Evolutionary conservation across 2,113 vertebrate species (phyloP), one percentile per base, ranked within the genome.

Genomic region (Tyrannus savana): DNA sequence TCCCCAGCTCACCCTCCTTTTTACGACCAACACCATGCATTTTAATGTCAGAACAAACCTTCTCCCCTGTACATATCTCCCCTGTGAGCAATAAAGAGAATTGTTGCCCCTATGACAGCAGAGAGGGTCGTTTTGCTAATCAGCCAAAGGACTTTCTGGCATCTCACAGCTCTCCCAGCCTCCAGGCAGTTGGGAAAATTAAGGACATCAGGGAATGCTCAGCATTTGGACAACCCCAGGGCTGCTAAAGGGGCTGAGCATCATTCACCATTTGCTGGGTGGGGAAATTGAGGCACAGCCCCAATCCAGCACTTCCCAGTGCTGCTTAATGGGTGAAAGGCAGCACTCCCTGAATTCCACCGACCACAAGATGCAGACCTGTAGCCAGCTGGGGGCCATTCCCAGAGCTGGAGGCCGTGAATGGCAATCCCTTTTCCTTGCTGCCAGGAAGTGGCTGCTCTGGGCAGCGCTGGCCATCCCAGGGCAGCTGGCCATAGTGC

Each of bases 11-110:
- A 64, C 41, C 56, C 39, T 76, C 75, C 64, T 85, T 94, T 96
- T 82, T 91, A 92, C 0, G 10, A 42, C 68, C 84, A 27, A 35
- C 71, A 63, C 63, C 28, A 6, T 42, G 19, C 14, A 76, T 91
- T 90, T 94, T 80, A 84, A 77, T 49, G 82, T 74, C 87, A 73
- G 76, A 91, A 89, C 68, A 89, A 88, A 80, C 87, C n/a, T 46
- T 13, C 60, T 73, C 60, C 64, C 52, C 50, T 95, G 90, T 90
- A 96, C 28, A 92, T 95, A 93, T 71, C 68, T 52, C 47, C 71
- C 74, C 3, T 1, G 10, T 59, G 88, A 96, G 74, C 92, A 96
- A 93, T 97, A 97, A 97, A 97, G 63, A 87, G 74, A 89, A 85
- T 81, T 91, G 68, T 92, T 95, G 71, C 66, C 72, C 62, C 64